phyloP scores from a whole-genome alignment of 2,888 invertebrate species.

The Helobdella robusta region DNA sequence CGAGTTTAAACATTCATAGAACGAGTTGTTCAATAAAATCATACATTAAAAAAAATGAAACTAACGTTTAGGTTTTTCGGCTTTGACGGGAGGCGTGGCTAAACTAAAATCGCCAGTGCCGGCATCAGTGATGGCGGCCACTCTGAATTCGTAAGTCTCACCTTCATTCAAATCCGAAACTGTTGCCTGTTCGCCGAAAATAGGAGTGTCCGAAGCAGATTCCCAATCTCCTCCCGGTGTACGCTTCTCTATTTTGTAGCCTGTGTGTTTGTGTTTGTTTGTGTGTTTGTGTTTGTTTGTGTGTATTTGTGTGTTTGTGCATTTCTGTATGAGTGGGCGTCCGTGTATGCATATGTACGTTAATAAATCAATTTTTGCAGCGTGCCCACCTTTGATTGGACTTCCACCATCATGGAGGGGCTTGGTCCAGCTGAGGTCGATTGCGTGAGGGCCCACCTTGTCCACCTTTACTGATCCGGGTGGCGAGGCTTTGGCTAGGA shows the following conservation, averaged over 20 bases:
- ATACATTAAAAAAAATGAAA: no score
- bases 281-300: no score
- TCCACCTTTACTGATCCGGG: constrained; percentile 79
- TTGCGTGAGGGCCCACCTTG: constrained; percentile 78
- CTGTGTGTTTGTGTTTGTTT: no score
- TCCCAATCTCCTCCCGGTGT: constrained; percentile 74
- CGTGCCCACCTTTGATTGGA: constrained; percentile 71
- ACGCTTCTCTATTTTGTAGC: constrained; percentile 84
- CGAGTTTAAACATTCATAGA: no score
- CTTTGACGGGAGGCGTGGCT: constrained; percentile 81
- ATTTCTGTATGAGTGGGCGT: no score
- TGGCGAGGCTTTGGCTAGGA: constrained; percentile 64
- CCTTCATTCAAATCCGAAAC: constrained; percentile 78
- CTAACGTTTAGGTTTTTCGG: constrained; percentile 54
- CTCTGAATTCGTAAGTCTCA: constrained; percentile 86
- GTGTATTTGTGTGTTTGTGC: no score
- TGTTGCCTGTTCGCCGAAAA: constrained; percentile 74
- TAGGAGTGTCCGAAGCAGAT: constrained; percentile 84
- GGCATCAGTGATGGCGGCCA: constrained; percentile 79
- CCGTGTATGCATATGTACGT: no score
- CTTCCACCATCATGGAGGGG: constrained; percentile 84
- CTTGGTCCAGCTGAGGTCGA: constrained; percentile 85
- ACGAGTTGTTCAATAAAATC: no score
- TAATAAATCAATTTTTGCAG: no score
- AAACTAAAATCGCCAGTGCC: constrained; percentile 88